A percentile compares a stretch with the other conserved stretches of the same genome.
These are phyloP conservation scores for Cyprinus carpio DNA, from an alignment of 2,113 vertebrate genomes.

Conservation along the genomic window DNA sequence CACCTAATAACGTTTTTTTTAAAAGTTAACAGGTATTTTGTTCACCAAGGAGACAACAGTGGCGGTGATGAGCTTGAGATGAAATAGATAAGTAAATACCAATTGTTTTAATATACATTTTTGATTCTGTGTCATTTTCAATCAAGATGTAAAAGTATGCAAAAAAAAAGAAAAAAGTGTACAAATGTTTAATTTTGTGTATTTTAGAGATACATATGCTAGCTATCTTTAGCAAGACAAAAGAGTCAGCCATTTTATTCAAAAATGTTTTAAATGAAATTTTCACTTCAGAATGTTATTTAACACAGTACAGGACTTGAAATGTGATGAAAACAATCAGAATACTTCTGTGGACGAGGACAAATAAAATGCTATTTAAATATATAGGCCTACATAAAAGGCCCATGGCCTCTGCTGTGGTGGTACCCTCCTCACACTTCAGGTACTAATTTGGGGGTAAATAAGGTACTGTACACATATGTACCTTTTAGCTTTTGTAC, in stretches of 20 bases:
- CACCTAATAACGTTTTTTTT: slow-evolving; percentile 5
- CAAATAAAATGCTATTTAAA: neutral
- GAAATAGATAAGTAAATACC: neutral
- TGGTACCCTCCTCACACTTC: too few relatives aligned
- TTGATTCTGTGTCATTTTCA: neutral
- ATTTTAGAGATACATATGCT: neutral
- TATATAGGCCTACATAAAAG: neutral
- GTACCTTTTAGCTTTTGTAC: neutral
- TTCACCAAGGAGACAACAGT: neutral
- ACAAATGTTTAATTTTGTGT: neutral
- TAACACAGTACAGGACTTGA: neutral
- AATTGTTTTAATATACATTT: neutral
- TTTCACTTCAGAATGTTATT: neutral
- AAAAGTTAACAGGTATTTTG: neutral
- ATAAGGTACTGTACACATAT: neutral
- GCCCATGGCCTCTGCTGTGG: neutral
- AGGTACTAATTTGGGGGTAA: neutral
- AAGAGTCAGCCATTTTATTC: neutral
- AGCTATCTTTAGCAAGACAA: neutral
- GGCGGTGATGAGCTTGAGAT: neutral
- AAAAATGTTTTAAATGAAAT: neutral
- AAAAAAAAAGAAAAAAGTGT: neutral
- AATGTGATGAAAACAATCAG: neutral
- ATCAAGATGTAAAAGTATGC: neutral
- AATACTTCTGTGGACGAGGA: neutral